Base-by-base conservation (phyloP, 2,113 vertebrate species). In the Procapra przewalskii region DNA sequence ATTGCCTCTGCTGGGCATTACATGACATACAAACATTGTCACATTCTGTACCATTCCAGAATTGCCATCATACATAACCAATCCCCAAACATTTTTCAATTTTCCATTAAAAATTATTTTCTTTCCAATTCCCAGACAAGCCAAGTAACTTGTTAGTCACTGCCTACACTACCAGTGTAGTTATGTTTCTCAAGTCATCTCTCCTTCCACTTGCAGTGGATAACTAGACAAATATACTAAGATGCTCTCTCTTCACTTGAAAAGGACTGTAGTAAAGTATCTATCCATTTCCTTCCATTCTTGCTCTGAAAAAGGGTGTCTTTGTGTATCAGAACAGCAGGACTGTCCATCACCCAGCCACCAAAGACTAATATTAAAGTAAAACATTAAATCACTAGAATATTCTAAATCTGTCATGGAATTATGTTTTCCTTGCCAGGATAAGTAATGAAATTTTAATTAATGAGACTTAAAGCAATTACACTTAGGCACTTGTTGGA, bases 361-460 rank as follows among this genome's bases (percentile, higher is more conserved):
- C 54, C 13, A 84, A 29, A 40, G 25, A 95, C 52, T 52, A 52
- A 33, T 62, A 90, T 80, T 62, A 89, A 17, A 85, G 79, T 64
- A 87, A 96, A 93, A 85, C 93, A 36, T 83, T 88, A 52, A 19
- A 93, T 90, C 15, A 55, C 12, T 93, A 81, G 82, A 88, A 59
- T 86, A 86, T 60, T 93, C 75, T 88, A 83, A 84, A 25, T 33
- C 6, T 71, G 62, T 64, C 33, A 81, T 36, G 27, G 17, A 92
- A 85, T 17, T 97, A 5, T 60, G 40, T 64, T 97, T 94, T 88
- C 48, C 31, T 97, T 93, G 29, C 6, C 54, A 33, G 11, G 57
- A 60, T 11, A 92, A 91, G 10, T 75, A 88, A 64, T 90, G 23
- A 88, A 87, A 75, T 80, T 81, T 94, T 92, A 92, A 84, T 15